Evolutionary conservation across 2,113 vertebrate genomes (phyloP).

Genomic region (Malurus cyaneus): DNA sequence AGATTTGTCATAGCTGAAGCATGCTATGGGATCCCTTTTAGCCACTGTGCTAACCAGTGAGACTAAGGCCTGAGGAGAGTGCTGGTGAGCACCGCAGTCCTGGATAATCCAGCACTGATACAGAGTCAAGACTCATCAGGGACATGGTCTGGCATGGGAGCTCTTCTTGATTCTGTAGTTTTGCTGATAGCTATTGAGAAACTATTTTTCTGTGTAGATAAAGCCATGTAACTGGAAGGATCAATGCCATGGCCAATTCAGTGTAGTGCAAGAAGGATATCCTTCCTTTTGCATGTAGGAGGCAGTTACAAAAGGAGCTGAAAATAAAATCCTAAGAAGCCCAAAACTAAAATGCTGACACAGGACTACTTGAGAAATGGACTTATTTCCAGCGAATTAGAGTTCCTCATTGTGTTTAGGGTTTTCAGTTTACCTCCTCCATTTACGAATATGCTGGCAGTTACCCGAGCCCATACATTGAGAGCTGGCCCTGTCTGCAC

Average conservation of each 20-base stretch:
- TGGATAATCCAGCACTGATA: background rate
- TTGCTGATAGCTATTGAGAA: background rate
- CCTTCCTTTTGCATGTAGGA: background rate
- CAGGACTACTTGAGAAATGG: background rate
- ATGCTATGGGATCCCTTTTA: background rate
- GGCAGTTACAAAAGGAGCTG: background rate
- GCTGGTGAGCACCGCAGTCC: background rate
- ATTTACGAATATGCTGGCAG: background rate
- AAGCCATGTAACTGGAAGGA: background rate
- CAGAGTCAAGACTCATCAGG: background rate
- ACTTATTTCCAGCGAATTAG: background rate
- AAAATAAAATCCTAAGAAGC: background rate
- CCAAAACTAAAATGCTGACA: background rate
- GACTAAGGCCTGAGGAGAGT: background rate
- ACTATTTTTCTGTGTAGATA: background rate
- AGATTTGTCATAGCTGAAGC: background rate
- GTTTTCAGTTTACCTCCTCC: rapidly evolving
- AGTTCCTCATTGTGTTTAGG: background rate
- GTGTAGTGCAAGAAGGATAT: background rate
- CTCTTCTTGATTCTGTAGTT: background rate
- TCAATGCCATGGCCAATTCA: background rate
- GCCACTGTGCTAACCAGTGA: background rate
- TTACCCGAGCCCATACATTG: rapidly evolving
- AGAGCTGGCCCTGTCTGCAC: too few relatives aligned
- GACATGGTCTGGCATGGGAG: background rate